A percentile compares a stretch with the other conserved stretches of the same genome.
Conservation (phyloP, 1,140 invertebrate species). For the Drosophila malerkotliana region DNA sequence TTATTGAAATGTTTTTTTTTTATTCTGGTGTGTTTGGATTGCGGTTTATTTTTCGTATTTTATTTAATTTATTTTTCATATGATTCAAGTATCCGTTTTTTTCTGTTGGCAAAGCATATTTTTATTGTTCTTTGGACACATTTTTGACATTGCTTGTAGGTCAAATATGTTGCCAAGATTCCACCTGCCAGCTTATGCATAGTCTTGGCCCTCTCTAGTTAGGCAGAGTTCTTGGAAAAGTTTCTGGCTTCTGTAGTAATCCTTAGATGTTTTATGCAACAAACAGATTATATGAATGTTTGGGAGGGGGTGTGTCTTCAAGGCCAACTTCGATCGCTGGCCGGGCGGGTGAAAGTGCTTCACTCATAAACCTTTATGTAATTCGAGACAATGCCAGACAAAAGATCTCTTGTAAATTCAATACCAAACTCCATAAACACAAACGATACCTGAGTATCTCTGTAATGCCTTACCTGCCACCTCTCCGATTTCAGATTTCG, state of each 20-base stretch:
- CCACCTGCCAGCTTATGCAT: slow-evolving; percentile 13
- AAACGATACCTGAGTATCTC: slow-evolving; percentile 26
- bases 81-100: slow-evolving; percentile 49
- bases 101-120: slow-evolving; percentile 12
- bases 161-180: slow-evolving; percentile 40
- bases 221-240: slow-evolving; percentile 12
- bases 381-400: slow-evolving; percentile 51
- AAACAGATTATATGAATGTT: slow-evolving; percentile 33
- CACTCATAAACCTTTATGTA: slow-evolving; percentile 13
- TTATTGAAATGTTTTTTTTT: slow-evolving; percentile 59
- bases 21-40: neutral
- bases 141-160: slow-evolving; percentile 55
- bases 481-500: slow-evolving; percentile 39
- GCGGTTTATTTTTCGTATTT: slow-evolving; percentile 42
- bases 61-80: slow-evolving; percentile 52
- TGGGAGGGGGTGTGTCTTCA: neutral
- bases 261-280: slow-evolving; percentile 36
- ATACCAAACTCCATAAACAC: slow-evolving; percentile 36
- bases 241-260: slow-evolving; percentile 17
- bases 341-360: slow-evolving; percentile 12
- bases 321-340: slow-evolving; percentile 25
- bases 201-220: neutral
- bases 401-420: slow-evolving; percentile 54
- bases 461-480: slow-evolving; percentile 25
- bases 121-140: slow-evolving; percentile 42